Evolutionary conservation across 2,888 invertebrate species (phyloP).

Genomic region (Drosophila helvetica): DNA sequence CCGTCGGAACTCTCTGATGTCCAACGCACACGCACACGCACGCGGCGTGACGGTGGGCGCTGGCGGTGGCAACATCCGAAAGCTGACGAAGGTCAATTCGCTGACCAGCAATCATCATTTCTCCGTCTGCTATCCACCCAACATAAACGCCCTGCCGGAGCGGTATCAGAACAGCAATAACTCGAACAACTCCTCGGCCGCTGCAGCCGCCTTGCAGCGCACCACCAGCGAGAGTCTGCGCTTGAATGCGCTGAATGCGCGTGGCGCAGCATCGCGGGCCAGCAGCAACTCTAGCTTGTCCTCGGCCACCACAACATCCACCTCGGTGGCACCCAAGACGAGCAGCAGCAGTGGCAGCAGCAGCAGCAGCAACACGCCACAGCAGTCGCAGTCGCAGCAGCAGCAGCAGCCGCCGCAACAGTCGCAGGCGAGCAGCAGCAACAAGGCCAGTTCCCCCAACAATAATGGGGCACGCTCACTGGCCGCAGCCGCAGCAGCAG

Average conservation of each 20-base stretch:
- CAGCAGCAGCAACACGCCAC: slow-evolving; percentile 25
- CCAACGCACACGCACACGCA: slow-evolving; percentile 68
- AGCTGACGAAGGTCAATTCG: slow-evolving; percentile 78
- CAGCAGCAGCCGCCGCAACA: slow-evolving; percentile 25
- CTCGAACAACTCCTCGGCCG: slow-evolving; percentile 36
- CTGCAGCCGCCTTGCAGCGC: slow-evolving; percentile 86
- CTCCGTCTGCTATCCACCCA: slow-evolving; percentile 49
- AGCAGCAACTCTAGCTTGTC: slow-evolving; percentile 51
- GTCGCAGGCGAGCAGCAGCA: slow-evolving; percentile 23
- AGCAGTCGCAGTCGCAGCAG: slow-evolving; percentile 31
- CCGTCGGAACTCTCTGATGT: slow-evolving; percentile 79
- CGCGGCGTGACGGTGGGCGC: slow-evolving; percentile 57
- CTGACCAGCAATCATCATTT: slow-evolving; percentile 68
- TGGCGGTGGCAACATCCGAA: slow-evolving; percentile 66
- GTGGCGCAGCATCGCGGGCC: slow-evolving; percentile 37
- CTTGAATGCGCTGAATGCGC: slow-evolving; percentile 80
- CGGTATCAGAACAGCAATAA: slow-evolving; percentile 53
- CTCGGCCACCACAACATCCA: slow-evolving; percentile 57
- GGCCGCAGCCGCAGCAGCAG: slow-evolving; percentile 31
- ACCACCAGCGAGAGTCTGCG: slow-evolving; percentile 90
- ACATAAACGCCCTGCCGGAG: slow-evolving; percentile 23
- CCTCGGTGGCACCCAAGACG: slow-evolving; percentile 65
- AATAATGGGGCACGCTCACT: slow-evolving; percentile 66
- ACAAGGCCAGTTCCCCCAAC: slow-evolving; percentile 79
- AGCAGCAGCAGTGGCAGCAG: slow-evolving; percentile 64